Evolutionary conservation across 1,140 invertebrate genomes (phyloP), one percentile per base, ranked within the genome.

Genomic region (Macrostomum lignano): DNA sequence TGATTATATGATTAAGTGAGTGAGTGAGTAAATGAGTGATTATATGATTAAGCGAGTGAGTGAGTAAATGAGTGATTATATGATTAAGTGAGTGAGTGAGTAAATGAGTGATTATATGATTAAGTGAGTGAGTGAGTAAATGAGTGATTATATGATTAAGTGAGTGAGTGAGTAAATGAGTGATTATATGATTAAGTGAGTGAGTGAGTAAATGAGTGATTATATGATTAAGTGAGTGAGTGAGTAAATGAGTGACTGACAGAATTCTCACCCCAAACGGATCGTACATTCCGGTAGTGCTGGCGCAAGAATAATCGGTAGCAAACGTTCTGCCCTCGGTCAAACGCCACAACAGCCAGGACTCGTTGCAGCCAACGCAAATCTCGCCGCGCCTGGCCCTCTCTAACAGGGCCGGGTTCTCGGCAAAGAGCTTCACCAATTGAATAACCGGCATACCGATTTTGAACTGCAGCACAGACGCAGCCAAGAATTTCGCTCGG

Each of bases 231-330:
- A n/a, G n/a, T n/a, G 42, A 29, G 24, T 33, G 20, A 6, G 9
- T 38, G 21, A 9, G 23, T 17, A 3, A 35, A 15, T 32, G 31
- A 17, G 7, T 25, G 31, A 17, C 15, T 33, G 14, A 24, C 30
- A 26, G 7, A 28, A 17, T 13, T 35, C 15, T 28, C 29, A 64
- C 62, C 22, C 70, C 68, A 47, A 81, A 93, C 1, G 81, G 81
- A 57, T 94, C 82, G 52, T 69, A 93, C 24, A 94, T 62, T 4
- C 78, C 84, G 0, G 82, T 84, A 0, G 74, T 71, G 28, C 75
- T 75, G 1, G 77, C 77, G 46, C 69, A 75, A 1, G 76, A 78
- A 7, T 71, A 67, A 52, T 94, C 84, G 3, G 72, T 76, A 21
- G 76, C 67, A 51, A 79, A 73, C 13, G 66, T 44, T 44, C 58